Base-by-base conservation (phyloP, 2,888 invertebrate species). In the Ormyrus pomaceus region DNA sequence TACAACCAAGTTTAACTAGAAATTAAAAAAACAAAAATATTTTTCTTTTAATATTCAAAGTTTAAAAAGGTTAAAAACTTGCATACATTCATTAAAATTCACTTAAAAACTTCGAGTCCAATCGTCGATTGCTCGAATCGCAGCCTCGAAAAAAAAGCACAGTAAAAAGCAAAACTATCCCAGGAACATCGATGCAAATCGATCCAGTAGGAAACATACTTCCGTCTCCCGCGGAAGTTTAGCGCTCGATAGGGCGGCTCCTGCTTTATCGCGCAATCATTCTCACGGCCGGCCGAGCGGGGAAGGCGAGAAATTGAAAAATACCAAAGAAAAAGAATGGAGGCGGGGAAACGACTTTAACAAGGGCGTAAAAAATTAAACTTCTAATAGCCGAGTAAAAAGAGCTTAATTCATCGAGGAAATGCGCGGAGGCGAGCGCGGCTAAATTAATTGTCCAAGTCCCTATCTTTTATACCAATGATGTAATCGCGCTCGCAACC, bases 391-490 rank as follows among this genome's bases (percentile, higher is more conserved):
- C 59, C 10, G 7, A 19, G 13, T 4, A 59, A 48, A 66, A 51
- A 65, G 9, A 66, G 51, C 19, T 19, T 19, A 19, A 19, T 19
- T 19, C 19, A 19, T 19, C 19, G 19, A 2, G 50, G 19, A 19
- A 19, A 11, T 1, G 62, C 13, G 53, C 2, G 8, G 51, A 66
- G 53, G 50, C 50, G 65, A 65, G 7, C 19, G 19, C 19, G 4
- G 7, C 19, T 64, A 56, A 71, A 71, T 77, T 59, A 72, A 72
- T 77, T 70, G 71, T 53, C 53, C 19, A 10, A 45, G 45, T n/a
- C 73, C 10, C 7, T 7, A 48, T 71, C 71, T 19, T 61, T 71
- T 61, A 51, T 34, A 19, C 9, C 61, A 71, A 45, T 56, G 71
- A 65, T 50, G 71, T 70, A 77, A 77, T 71, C 71, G 48, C 50